Conservation (phyloP, 2,113 vertebrate species). For the Taurulus bubalis region DNA sequence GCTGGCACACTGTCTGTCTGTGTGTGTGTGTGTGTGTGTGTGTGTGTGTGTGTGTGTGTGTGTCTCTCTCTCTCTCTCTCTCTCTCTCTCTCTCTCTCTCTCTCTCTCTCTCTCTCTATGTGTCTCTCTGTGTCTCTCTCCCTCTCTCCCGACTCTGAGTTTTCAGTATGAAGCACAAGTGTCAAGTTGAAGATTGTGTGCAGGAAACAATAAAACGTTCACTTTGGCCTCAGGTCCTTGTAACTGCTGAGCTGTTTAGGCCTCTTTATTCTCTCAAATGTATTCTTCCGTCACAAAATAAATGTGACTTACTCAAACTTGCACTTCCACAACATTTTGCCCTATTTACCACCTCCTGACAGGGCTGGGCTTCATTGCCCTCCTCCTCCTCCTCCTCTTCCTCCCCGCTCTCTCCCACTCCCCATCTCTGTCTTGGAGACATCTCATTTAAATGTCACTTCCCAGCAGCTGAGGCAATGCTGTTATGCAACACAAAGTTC, state of each 20-base stretch:
- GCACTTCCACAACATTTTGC: slow-evolving; percentile 33
- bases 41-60: too few species aligned
- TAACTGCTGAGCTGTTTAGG: background rate
- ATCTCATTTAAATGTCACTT: slow-evolving; percentile 76
- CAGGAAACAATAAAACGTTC: slow-evolving; percentile 24
- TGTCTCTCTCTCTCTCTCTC: too few species aligned
- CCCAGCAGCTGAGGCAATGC: slow-evolving; percentile 64
- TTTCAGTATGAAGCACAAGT: background rate
- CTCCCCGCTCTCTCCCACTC: slow-evolving; percentile 27
- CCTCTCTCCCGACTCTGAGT: background rate
- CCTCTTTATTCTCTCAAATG: slow-evolving; percentile 20
- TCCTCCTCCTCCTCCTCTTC: slow-evolving; percentile 3
- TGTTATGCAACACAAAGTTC: slow-evolving; percentile 64
- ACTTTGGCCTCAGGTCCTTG: background rate
- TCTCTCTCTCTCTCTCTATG: background rate
- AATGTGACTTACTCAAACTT: slow-evolving; percentile 12
- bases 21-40: background rate
- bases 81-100: background rate
- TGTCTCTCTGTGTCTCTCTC: too few species aligned
- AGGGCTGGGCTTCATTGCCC: slow-evolving; percentile 16
- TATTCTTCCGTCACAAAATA: slow-evolving; percentile 2
- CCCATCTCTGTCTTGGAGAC: slow-evolving; percentile 27
- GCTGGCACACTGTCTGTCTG: slow-evolving; percentile 2
- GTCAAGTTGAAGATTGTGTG: background rate
- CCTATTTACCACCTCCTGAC: slow-evolving; percentile 37